A percentile compares a stretch with the other conserved stretches of the same genome.
These are phyloP conservation scores for Eupithecia tripunctaria DNA, from an alignment of 2,888 invertebrate species.

Conservation along the genomic window DNA sequence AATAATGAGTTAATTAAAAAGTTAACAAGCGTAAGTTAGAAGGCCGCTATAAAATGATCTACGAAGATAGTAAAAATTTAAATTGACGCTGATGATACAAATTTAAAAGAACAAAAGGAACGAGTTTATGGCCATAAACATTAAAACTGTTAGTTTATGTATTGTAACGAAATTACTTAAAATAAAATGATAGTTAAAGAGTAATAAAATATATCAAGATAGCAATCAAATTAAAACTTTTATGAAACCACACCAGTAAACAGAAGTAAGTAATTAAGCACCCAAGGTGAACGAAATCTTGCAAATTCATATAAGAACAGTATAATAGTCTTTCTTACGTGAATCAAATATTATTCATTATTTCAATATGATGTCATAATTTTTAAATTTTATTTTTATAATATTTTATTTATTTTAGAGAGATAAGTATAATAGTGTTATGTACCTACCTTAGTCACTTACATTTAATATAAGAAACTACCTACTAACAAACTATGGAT, in stretches of 20 bases:
- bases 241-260: constrained; percentile 25
- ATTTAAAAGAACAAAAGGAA: constrained; percentile 18
- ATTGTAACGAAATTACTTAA: constrained; percentile 32
- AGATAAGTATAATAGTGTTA: no score
- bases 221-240: constrained; percentile 26
- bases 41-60: constrained; percentile 3
- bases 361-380: no score
- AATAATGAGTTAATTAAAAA: neutral
- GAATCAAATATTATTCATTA: no score
- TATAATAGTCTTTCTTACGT: neutral
- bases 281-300: constrained; percentile 9
- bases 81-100: constrained; percentile 9
- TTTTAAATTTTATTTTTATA: no score
- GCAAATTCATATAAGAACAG: neutral
- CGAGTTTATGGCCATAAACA: constrained; percentile 14
- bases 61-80: constrained; percentile 3
- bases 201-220: constrained; percentile 21
- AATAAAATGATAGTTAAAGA: constrained; percentile 22
- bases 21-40: constrained; percentile 8
- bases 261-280: constrained; percentile 19
- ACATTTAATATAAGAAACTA: no score
- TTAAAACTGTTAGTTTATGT: constrained; percentile 33
- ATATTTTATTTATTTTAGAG: no score
- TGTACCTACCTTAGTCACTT: no score
- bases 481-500: no score